A percentile compares a stretch with the other conserved stretches of the same genome.
These are phyloP conservation scores for Meloidogyne hapla DNA, from an alignment of 1,140 invertebrate species.

Conservation along the genomic window DNA sequence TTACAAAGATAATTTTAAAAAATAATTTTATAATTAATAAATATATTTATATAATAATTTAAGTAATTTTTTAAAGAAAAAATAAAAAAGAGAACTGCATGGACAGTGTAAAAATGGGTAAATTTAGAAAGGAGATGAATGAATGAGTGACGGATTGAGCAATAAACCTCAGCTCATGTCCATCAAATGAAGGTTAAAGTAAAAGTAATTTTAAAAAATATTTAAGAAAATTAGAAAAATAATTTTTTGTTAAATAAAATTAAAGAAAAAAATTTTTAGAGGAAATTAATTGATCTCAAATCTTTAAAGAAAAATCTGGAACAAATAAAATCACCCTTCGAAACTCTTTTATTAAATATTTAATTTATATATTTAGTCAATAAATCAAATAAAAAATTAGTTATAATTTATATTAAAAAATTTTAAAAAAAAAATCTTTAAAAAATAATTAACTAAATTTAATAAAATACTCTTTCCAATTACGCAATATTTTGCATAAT, in stretches of 20 bases:
- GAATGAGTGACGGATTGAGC: neutral
- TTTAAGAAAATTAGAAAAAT: neutral
- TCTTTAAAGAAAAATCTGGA: too few relatives aligned
- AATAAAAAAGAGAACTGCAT: neutral
- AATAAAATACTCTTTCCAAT: neutral
- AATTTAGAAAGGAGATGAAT: neutral
- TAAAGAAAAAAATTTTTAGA: too few relatives aligned
- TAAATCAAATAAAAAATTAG: neutral
- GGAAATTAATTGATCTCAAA: too few relatives aligned
- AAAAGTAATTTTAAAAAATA: neutral
- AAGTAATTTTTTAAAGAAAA: conserved; percentile 3
- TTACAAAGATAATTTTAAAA: too few relatives aligned
- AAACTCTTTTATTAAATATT: too few relatives aligned
- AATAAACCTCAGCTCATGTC: conserved; percentile 5
- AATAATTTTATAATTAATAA: too few relatives aligned
- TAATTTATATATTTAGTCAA: neutral
- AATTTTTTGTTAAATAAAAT: too few relatives aligned
- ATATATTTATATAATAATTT: neutral
- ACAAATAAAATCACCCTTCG: too few relatives aligned
- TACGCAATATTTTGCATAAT: neutral
- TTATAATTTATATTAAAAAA: neutral
- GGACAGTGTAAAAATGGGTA: neutral
- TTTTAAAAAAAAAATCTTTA: neutral
- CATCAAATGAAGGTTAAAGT: neutral
- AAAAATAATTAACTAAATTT: neutral